These are phyloP conservation scores for Camelus bactrianus DNA, from an alignment of 2,113 vertebrate genomes.

Conservation along the genomic window DNA sequence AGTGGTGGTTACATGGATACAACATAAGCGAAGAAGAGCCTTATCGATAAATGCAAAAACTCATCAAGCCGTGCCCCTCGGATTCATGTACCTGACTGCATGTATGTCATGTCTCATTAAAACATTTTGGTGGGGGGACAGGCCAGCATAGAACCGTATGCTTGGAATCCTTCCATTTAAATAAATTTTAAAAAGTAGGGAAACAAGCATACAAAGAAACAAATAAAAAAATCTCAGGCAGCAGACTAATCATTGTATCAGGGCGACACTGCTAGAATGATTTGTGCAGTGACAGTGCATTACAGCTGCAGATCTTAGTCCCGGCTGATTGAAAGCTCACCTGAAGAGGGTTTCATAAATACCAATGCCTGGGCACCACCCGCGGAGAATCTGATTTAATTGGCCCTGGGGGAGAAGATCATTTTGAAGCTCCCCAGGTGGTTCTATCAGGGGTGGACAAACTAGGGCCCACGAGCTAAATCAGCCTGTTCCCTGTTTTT, in stretches of 20 bases:
- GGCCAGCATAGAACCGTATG: not conserved
- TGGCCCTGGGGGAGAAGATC: not conserved
- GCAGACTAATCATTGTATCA: not conserved
- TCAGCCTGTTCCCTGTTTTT: not conserved
- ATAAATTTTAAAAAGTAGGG: not conserved
- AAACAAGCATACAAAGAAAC: not conserved
- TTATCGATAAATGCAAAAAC: not conserved
- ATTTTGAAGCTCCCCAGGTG: not conserved
- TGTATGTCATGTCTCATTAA: not conserved
- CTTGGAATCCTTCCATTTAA: not conserved
- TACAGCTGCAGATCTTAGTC: not conserved
- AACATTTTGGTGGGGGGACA: not conserved
- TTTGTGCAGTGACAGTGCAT: accelerated
- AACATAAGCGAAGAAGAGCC: too few relatives aligned
- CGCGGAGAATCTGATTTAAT: not conserved
- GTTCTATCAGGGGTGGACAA: not conserved
- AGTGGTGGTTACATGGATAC: not conserved
- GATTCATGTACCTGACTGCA: not conserved
- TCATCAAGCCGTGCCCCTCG: not conserved
- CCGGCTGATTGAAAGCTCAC: not conserved
- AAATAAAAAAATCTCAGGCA: not conserved
- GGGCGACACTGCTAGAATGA: not conserved
- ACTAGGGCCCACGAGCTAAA: not conserved
- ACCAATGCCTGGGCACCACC: not conserved
- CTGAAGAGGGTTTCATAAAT: slow-evolving; percentile 2